These are phyloP conservation scores for Himalopsyche tibetana DNA, from an alignment of 2,888 invertebrate genomes.

Conservation along the genomic window DNA sequence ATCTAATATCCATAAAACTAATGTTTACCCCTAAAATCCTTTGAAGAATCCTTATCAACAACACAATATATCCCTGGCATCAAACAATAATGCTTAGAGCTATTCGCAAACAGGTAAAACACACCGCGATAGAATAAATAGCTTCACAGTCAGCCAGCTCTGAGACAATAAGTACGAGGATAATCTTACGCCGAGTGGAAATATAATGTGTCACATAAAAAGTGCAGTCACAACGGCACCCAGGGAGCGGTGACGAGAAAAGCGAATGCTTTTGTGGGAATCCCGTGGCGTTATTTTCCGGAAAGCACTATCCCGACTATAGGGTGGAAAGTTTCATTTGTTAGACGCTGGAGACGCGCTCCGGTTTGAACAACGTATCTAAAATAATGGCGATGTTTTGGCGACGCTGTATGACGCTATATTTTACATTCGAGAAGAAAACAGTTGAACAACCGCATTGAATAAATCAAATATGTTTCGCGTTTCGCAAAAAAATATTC, in stretches of 20 bases:
- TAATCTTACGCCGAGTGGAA: constrained; percentile 15
- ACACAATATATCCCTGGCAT: background rate
- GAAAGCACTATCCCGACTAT: background rate
- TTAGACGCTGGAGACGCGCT: background rate
- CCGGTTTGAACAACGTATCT: background rate
- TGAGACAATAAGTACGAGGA: constrained; percentile 20
- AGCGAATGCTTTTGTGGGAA: constrained; percentile 16
- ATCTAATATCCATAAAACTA: background rate
- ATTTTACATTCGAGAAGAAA: no score
- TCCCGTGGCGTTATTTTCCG: constrained; percentile 27
- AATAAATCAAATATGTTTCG: no score
- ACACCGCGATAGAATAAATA: constrained; percentile 15
- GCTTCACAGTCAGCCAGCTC: constrained; percentile 8
- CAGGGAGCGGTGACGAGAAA: constrained; percentile 28
- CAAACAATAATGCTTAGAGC: constrained; percentile 20
- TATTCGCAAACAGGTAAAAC: constrained; percentile 28
- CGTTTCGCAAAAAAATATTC: no score
- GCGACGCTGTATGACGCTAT: no score
- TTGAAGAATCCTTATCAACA: background rate
- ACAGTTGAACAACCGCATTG: no score
- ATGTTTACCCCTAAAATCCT: background rate
- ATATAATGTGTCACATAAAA: constrained; percentile 34
- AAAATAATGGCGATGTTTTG: no score
- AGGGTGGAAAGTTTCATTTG: background rate
- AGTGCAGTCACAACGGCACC: constrained; percentile 26